These are phyloP conservation scores for Epizoanthus scotinus DNA, from an alignment of 92 coral and sea anemone species.

Conservation along the genomic window DNA sequence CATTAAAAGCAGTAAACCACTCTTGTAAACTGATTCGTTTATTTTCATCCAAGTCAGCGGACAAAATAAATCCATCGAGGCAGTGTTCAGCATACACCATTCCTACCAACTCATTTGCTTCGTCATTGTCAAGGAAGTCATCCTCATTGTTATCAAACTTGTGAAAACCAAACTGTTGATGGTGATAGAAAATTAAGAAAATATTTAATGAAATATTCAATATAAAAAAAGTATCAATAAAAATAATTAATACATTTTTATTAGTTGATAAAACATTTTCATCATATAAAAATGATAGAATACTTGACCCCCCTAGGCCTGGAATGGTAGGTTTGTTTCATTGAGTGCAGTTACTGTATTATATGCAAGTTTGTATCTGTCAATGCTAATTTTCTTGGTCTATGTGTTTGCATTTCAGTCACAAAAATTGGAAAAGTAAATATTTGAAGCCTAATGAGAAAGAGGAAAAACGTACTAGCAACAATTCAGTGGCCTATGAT, in stretches of 20 bases:
- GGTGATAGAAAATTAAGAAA: neutral
- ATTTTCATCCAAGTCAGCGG: conserved; percentile 17
- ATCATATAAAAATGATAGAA: too few relatives aligned
- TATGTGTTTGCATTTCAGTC: too few relatives aligned
- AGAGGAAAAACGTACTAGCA: neutral
- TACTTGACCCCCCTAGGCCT: too few relatives aligned
- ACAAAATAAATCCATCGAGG: conserved; percentile 17
- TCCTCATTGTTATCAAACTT: conserved; percentile 29
- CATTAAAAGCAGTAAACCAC: conserved; percentile 23
- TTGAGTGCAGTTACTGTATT: too few relatives aligned
- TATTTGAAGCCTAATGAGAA: too few relatives aligned
- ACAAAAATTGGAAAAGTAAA: too few relatives aligned
- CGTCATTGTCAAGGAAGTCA: conserved; percentile 19
- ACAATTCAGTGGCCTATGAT: neutral
- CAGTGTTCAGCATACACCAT: conserved; percentile 24
- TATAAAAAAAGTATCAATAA: neutral
- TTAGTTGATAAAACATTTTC: too few relatives aligned
- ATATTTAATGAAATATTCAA: neutral
- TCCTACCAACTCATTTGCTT: conserved; percentile 17
- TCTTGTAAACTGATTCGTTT: conserved; percentile 8
- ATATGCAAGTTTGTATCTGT: too few relatives aligned
- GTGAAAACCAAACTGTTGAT: conserved; percentile 2
- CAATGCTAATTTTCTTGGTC: too few relatives aligned
- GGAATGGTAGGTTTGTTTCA: too few relatives aligned
- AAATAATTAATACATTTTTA: too few relatives aligned